These are phyloP conservation scores for Camptogramma bilineatum DNA, from an alignment of 2,888 invertebrate genomes.

Conservation along the genomic window DNA sequence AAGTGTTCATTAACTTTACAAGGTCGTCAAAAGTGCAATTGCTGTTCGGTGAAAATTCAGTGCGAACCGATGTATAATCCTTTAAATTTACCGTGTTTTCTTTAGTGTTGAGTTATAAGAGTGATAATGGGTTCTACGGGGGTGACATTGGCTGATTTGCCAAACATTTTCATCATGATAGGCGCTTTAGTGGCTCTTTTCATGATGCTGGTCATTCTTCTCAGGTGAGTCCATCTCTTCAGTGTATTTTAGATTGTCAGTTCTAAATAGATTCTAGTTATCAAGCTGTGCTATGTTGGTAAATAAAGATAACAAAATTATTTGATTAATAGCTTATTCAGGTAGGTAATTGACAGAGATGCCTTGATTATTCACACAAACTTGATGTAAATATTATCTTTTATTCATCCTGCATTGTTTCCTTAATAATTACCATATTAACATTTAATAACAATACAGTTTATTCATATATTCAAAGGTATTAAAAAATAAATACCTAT, in stretches of 20 bases:
- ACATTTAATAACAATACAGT: no score
- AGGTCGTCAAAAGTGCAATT: constrained; percentile 60
- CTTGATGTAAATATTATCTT: not conserved
- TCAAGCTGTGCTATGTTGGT: not conserved
- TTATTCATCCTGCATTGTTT: not conserved
- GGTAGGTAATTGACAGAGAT: not conserved
- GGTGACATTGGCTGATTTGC: constrained; percentile 89
- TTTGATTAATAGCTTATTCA: not conserved
- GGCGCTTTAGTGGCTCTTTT: constrained; percentile 90
- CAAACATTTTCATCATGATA: constrained; percentile 91
- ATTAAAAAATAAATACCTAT: no score
- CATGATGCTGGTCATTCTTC: constrained; percentile 90
- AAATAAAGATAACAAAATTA: not conserved
- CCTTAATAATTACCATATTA: no score
- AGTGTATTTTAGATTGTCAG: constrained; percentile 8
- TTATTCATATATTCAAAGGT: no score
- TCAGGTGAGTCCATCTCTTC: constrained; percentile 83
- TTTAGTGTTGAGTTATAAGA: constrained; percentile 56
- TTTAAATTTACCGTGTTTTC: constrained; percentile 54
- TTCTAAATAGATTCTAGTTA: not conserved
- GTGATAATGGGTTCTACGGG: constrained; percentile 75
- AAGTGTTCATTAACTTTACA: constrained; percentile 52
- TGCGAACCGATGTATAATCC: constrained; percentile 66
- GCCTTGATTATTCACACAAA: not conserved
- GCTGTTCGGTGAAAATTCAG: constrained; percentile 49